phyloP scores from a whole-genome alignment of 2,797 vertebrate genomes.

The Naso thynnoides region DNA sequence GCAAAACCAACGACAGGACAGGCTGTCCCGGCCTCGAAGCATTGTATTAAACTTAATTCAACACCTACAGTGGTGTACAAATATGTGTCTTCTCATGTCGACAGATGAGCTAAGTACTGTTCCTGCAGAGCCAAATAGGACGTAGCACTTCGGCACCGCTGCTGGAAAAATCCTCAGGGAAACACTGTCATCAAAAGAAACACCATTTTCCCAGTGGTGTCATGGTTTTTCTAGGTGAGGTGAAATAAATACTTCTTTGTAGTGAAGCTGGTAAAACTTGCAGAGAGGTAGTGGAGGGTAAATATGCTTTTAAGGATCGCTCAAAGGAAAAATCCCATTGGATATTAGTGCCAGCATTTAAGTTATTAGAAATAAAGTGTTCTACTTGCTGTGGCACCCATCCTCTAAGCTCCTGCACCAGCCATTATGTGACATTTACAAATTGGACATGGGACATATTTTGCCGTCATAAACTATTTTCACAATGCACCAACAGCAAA shows the following conservation, averaged over 20 bases:
- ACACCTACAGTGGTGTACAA: no score
- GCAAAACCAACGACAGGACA: no score
- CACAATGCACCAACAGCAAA: slow-evolving; percentile 16
- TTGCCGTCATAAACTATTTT: slow-evolving; percentile 30
- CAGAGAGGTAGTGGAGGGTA: slow-evolving; percentile 10
- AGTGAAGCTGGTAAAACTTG: slow-evolving; percentile 28
- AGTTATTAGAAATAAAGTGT: slow-evolving; percentile 12
- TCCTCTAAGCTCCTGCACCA: slow-evolving; percentile 4
- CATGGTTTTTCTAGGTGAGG: slow-evolving; percentile 10
- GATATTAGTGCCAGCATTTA: slow-evolving; percentile 23
- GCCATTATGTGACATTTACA: slow-evolving; percentile 32
- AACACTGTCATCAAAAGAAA: slow-evolving; percentile 35
- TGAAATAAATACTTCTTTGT: slow-evolving; percentile 43
- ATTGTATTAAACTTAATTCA: no score
- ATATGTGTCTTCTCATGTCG: no score
- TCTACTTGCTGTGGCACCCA: neutral
- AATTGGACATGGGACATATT: slow-evolving; percentile 10
- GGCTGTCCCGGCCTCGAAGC: no score
- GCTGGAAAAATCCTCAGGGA: no score
- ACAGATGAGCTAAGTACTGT: no score
- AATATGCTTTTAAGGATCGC: slow-evolving; percentile 29
- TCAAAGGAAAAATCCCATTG: slow-evolving; percentile 32
- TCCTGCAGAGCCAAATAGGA: no score
- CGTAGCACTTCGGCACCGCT: no score
- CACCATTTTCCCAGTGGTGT: slow-evolving; percentile 23